A percentile compares a stretch with the other conserved stretches of the same genome.
These are phyloP conservation scores for Turnix velox DNA, from an alignment of 2,113 vertebrate genomes.

Conservation along the genomic window DNA sequence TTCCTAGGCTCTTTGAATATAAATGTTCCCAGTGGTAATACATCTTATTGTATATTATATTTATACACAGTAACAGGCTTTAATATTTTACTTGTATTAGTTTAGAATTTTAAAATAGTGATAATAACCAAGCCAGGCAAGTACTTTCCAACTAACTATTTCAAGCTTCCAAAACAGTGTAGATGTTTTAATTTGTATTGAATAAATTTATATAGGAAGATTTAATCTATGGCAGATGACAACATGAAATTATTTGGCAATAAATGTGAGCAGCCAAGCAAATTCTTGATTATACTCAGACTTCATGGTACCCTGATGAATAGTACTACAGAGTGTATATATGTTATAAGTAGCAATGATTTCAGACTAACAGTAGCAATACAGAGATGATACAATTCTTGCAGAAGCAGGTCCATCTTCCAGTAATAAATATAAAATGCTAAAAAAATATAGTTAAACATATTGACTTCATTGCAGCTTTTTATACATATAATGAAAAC, in stretches of 20 bases:
- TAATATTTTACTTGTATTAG: neutral
- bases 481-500: conserved; percentile 68
- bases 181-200: neutral
- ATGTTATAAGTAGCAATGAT: neutral
- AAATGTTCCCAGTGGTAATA: neutral
- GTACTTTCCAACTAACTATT: neutral
- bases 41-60: neutral
- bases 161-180: neutral
- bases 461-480: conserved; percentile 50
- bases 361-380: neutral
- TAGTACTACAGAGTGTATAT: neutral
- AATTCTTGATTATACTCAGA: neutral
- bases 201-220: neutral
- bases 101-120: neutral
- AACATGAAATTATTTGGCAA: neutral
- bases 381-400: neutral
- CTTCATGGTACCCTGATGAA: neutral
- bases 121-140: neutral
- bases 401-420: neutral
- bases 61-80: neutral
- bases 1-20: conserved; percentile 12
- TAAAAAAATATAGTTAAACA: conserved; percentile 26
- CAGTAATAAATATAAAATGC: conserved; percentile 24
- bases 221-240: neutral
- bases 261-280: neutral